These are phyloP conservation scores for Coptotermes formosanus DNA, from an alignment of 1,140 invertebrate genomes.

Conservation along the genomic window DNA sequence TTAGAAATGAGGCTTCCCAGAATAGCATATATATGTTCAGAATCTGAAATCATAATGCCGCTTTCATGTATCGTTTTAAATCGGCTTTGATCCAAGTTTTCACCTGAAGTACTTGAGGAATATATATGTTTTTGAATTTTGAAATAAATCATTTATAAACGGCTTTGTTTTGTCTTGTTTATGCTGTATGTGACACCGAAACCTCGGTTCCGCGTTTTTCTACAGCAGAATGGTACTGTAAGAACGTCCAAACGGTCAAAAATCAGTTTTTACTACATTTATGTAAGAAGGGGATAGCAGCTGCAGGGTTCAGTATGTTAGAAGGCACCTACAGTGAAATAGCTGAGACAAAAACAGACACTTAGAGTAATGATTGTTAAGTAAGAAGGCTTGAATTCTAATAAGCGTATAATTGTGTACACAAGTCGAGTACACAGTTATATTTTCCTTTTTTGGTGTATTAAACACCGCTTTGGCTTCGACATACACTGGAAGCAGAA, in stretches of 20 bases:
- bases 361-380: too few species aligned
- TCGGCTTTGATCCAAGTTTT: neutral
- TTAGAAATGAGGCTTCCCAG: neutral
- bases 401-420: too few species aligned
- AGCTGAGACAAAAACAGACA: too few species aligned
- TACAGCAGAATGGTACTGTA: neutral
- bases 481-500: too few species aligned
- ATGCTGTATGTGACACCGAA: neutral
- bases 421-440: too few species aligned
- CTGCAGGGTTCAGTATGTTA: too few species aligned
- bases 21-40: neutral
- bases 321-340: too few species aligned
- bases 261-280: neutral
- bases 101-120: neutral
- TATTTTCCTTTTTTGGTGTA: too few species aligned
- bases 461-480: too few species aligned
- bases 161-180: neutral
- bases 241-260: neutral
- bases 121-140: neutral
- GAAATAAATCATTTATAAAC: neutral
- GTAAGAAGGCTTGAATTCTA: too few species aligned
- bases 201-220: neutral
- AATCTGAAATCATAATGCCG: neutral
- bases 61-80: neutral
- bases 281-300: neutral